Conservation (phyloP, 2,888 invertebrate species). For the Thymelicus sylvestris region DNA sequence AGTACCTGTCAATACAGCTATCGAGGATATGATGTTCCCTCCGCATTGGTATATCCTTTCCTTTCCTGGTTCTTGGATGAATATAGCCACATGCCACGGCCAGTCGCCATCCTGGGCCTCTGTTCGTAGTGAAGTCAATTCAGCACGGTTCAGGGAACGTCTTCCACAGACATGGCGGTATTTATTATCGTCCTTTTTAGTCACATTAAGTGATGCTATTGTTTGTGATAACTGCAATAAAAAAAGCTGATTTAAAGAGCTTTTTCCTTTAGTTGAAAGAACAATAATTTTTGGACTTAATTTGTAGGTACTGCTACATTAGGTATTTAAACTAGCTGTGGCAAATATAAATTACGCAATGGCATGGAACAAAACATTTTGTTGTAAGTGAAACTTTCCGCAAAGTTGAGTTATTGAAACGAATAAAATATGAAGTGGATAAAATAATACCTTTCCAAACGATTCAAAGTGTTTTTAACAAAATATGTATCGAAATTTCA, state of each 20-base stretch:
- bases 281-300: too few species aligned
- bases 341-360: too few species aligned
- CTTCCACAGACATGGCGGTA: constrained; percentile 69
- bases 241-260: background rate
- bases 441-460: constrained; percentile 2
- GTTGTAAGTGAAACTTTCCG: background rate
- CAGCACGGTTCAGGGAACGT: constrained; percentile 63
- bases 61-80: constrained; percentile 50
- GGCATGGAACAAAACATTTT: too few species aligned
- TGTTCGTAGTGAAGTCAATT: constrained; percentile 63
- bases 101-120: constrained; percentile 71
- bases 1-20: constrained; percentile 72
- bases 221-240: constrained; percentile 57
- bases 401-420: background rate
- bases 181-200: constrained; percentile 44
- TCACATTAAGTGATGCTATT: constrained; percentile 56
- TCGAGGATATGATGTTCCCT: constrained; percentile 72
- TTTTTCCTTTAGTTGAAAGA: background rate
- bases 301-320: too few species aligned
- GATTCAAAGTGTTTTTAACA: constrained; percentile 10
- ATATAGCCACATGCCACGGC: constrained; percentile 78
- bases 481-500: constrained; percentile 20
- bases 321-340: background rate
- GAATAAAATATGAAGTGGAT: background rate
- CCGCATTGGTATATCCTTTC: constrained; percentile 65